Base-by-base conservation (phyloP, 1,140 invertebrate genomes). In the Theocolax elegans region DNA sequence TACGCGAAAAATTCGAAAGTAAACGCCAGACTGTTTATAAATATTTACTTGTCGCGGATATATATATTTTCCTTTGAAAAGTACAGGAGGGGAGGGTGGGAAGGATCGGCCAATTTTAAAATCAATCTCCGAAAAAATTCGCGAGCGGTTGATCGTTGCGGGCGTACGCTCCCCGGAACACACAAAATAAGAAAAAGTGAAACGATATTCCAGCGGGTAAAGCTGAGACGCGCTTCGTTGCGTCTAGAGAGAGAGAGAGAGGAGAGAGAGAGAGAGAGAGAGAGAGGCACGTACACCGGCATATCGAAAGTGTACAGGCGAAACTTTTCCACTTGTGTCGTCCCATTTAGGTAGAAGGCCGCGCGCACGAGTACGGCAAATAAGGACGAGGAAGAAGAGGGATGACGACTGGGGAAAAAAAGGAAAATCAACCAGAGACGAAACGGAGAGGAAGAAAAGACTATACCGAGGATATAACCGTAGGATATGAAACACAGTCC, bases 241-340 rank as follows among this genome's bases (percentile, higher is more conserved):
- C n/a, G n/a, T n/a, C n/a, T n/a, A n/a, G n/a, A n/a, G n/a, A n/a
- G n/a, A n/a, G n/a, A n/a, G n/a, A n/a, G n/a, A n/a, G n/a, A n/a
- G n/a, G n/a, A n/a, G n/a, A n/a, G n/a, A n/a, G n/a, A n/a, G n/a
- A n/a, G n/a, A n/a, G n/a, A n/a, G n/a, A n/a, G n/a, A n/a, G n/a
- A n/a, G n/a, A n/a, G n/a, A n/a, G n/a, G n/a, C n/a, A n/a, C n/a
- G n/a, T n/a, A n/a, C n/a, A n/a, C n/a, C n/a, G n/a, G n/a, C n/a
- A n/a, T n/a, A n/a, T n/a, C n/a, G 25, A 62, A 62, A 17, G 15
- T 29, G 19, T 27, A 42, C 35, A n/a, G 25, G 1, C 15, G 42
- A 62, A 62, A 62, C 42, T 62, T 62, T 58, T 62, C 40, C 59
- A 48, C 59, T 62, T 35, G 59, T 62, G 40, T 62, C 59, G 42